Evolutionary conservation across 2,113 vertebrate species (phyloP).

Genomic region (Seriola aureovittata): DNA sequence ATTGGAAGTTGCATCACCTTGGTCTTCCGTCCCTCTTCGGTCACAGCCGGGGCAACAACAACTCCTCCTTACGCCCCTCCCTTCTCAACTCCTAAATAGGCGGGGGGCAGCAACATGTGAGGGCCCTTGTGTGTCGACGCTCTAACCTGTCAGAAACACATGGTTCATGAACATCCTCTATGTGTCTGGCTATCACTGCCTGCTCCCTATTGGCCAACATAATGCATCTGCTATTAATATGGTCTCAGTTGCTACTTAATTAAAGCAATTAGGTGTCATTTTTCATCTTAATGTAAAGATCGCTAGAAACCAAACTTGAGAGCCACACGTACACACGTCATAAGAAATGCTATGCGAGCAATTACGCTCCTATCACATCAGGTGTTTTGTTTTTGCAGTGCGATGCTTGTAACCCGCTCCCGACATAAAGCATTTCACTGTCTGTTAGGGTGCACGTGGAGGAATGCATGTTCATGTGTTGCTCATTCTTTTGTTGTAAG

Average conservation of each 20-base stretch:
- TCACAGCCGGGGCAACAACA: background rate
- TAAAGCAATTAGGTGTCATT: background rate
- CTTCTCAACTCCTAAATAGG: conserved; percentile 15
- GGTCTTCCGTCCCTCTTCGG: background rate
- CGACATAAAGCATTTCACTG: background rate
- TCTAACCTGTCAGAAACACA: background rate
- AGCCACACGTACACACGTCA: too few relatives aligned
- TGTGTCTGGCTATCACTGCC: background rate
- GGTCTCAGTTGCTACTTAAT: background rate
- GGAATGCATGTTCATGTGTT: background rate
- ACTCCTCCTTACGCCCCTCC: conserved; percentile 54
- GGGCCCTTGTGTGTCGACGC: background rate
- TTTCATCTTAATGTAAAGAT: background rate
- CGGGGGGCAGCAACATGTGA: conserved; percentile 15
- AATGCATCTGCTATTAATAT: background rate
- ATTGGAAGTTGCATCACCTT: conserved; percentile 66
- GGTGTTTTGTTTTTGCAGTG: background rate
- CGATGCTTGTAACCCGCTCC: too few relatives aligned
- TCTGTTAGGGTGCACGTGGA: conserved; percentile 12
- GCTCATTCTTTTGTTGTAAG: conserved; percentile 47
- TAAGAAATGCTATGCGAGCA: background rate
- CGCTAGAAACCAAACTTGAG: too few relatives aligned
- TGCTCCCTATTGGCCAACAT: background rate
- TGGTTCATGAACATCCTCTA: too few relatives aligned
- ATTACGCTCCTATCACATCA: background rate